These are phyloP conservation scores for Aphelenchoides avenae DNA, from an alignment of 1,140 invertebrate genomes.

Conservation along the genomic window DNA sequence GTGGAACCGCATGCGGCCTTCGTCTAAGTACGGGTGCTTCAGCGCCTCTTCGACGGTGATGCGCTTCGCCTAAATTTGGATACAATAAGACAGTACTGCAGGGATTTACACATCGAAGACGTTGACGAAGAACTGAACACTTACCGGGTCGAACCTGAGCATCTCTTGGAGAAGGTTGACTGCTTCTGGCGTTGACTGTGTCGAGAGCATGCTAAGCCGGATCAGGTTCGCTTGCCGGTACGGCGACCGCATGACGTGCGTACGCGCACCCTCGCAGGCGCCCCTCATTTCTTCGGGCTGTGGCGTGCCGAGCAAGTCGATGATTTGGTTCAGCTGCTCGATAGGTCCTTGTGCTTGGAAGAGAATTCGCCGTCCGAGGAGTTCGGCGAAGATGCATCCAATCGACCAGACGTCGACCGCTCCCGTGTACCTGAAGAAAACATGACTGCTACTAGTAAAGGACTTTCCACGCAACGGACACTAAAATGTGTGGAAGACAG, in stretches of 20 bases:
- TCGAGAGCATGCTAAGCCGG: slow-evolving; percentile 24
- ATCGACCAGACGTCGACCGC: slow-evolving; percentile 97
- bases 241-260: slow-evolving; percentile 82
- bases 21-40: slow-evolving; percentile 91
- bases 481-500: background rate
- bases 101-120: slow-evolving; percentile 10
- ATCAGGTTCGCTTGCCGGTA: slow-evolving; percentile 68
- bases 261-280: slow-evolving; percentile 87
- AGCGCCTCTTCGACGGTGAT: slow-evolving; percentile 88
- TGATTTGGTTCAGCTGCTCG: slow-evolving; percentile 92
- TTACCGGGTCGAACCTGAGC: slow-evolving; percentile 93
- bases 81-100: no score
- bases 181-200: slow-evolving; percentile 76
- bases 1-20: slow-evolving; percentile 92
- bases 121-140: slow-evolving; percentile 52
- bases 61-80: slow-evolving; percentile 73
- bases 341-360: slow-evolving; percentile 93
- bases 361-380: slow-evolving; percentile 85
- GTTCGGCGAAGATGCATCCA: slow-evolving; percentile 95
- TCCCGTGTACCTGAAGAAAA: slow-evolving; percentile 62
- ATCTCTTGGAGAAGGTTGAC: slow-evolving; percentile 95
- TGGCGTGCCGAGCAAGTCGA: slow-evolving; percentile 92
- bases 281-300: slow-evolving; percentile 84
- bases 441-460: slow-evolving; percentile 5
- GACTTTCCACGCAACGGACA: background rate